phyloP scores from a whole-genome alignment of 2,888 invertebrate genomes.

The Frankliniella fusca region DNA sequence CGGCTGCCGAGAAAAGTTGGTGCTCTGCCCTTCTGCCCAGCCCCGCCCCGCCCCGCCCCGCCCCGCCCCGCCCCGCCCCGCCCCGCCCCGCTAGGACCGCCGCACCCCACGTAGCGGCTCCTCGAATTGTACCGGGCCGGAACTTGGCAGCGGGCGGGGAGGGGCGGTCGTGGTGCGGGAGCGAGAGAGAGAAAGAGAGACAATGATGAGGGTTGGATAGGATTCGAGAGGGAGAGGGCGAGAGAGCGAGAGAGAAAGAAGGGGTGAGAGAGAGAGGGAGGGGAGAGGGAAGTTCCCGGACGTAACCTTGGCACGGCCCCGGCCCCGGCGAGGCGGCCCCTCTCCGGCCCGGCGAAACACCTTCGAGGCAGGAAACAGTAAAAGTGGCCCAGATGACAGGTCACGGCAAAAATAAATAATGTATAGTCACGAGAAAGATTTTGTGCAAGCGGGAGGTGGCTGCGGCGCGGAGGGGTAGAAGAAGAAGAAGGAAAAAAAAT shows the following conservation, averaged over 20 bases:
- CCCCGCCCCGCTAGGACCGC: neutral
- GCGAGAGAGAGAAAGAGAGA: neutral
- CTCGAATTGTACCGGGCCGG: neutral
- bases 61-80: neutral
- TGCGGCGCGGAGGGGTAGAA: neutral
- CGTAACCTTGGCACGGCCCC: neutral
- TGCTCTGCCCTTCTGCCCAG: neutral
- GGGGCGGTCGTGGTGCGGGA: too few relatives aligned
- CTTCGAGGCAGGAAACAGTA: slow-evolving; percentile 8
- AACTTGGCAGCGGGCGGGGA: too few relatives aligned
- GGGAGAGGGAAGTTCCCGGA: neutral
- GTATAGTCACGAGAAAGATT: slow-evolving; percentile 25
- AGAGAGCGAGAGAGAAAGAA: neutral
- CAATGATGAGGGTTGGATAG: neutral
- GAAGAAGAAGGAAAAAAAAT: neutral
- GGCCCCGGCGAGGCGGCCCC: neutral
- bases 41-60: neutral
- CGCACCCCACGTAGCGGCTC: neutral
- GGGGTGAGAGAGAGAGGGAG: neutral
- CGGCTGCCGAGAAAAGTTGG: neutral
- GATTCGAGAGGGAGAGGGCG: neutral
- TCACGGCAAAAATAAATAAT: slow-evolving; percentile 25
- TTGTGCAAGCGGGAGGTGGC: slow-evolving; percentile 1
- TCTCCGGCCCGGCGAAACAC: neutral
- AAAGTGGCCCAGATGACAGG: slow-evolving; percentile 21